Evolutionary conservation across 2,888 invertebrate genomes (phyloP).

Genomic region (Heliconius aoede): DNA sequence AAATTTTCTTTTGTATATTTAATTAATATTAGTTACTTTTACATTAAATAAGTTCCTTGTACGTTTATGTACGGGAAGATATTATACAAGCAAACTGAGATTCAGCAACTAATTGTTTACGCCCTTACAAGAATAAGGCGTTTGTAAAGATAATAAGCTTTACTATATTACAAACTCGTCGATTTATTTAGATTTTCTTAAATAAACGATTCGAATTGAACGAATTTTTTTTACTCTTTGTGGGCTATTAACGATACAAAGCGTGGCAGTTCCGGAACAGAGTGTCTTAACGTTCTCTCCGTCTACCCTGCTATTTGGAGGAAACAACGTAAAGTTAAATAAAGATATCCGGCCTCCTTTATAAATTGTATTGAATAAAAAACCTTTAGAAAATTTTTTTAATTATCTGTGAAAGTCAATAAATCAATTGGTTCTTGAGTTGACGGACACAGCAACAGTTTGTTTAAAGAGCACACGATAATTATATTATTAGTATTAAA

Average conservation of each 20-base stretch:
- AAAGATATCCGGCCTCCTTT: not conserved
- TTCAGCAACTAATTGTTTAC: not conserved
- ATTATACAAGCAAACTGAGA: not conserved
- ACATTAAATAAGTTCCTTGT: not conserved
- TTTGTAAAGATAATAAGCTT: conserved; percentile 1
- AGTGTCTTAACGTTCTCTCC: not conserved
- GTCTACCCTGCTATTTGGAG: not conserved
- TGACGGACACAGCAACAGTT: not conserved
- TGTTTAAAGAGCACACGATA: conserved; percentile 1
- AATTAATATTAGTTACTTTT: not conserved
- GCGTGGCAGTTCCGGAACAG: too few species aligned
- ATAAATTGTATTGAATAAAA: conserved; percentile 16
- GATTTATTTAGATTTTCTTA: not conserved
- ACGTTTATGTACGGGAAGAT: not conserved
- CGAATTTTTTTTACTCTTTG: too few species aligned
- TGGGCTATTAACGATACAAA: too few species aligned
- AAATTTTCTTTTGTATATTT: too few species aligned
- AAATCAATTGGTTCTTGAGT: conserved; percentile 17
- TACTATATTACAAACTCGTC: not conserved
- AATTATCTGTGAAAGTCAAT: conserved; percentile 25
- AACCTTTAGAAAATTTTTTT: conserved; percentile 30
- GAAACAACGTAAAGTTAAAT: not conserved
- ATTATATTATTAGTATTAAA: not conserved
- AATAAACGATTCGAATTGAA: too few species aligned
- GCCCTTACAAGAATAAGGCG: conserved; percentile 20